Evolutionary conservation across 1,140 invertebrate species (phyloP), one percentile per base, ranked within the genome.

Genomic region (Gryllus bimaculatus): DNA sequence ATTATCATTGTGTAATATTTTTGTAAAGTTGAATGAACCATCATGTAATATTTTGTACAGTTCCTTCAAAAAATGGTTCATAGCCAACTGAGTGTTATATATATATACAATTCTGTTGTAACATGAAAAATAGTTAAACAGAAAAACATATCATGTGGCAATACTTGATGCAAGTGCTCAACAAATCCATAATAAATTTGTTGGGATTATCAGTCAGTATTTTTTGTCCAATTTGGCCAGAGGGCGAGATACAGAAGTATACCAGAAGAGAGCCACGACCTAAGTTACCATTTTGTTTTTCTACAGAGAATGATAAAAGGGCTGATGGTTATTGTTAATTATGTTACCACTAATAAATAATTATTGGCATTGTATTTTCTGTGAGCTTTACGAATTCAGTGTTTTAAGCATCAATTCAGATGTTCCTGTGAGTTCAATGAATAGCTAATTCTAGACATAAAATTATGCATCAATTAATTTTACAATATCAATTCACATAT

Each of bases 1-100:
- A 66, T 66, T 66, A 66, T 66, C 54, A 66, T 66, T 66, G 54
- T 66, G 54, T 66, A 66, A 66, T 66, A 66, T 66, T 66, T 66
- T 66, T 66, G 54, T 66, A 66, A 66, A 66, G 54, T 66, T 66
- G 54, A 66, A 66, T 66, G 54, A 66, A 66, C 54, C 54, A 66
- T 66, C 54, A 66, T 66, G 54, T 66, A 66, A 66, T 66, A 66
- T 66, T 66, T 66, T 66, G 54, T 66, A 66, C 54, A 66, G 54
- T 66, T 66, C 54, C 54, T 66, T 66, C 54, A 66, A 66, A 10
- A 66, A 66, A 66, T 66, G 54, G 54, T 66, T 66, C 54, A 66
- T 66, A 66, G 54, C 54, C 54, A 66, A 66, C 54, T 66, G 54
- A 66, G 54, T 66, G 54, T 66, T 66, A 66, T 66, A 66, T 66